These are phyloP conservation scores for Hormaphis cornu DNA, from an alignment of 1,140 invertebrate genomes.

Conservation along the genomic window DNA sequence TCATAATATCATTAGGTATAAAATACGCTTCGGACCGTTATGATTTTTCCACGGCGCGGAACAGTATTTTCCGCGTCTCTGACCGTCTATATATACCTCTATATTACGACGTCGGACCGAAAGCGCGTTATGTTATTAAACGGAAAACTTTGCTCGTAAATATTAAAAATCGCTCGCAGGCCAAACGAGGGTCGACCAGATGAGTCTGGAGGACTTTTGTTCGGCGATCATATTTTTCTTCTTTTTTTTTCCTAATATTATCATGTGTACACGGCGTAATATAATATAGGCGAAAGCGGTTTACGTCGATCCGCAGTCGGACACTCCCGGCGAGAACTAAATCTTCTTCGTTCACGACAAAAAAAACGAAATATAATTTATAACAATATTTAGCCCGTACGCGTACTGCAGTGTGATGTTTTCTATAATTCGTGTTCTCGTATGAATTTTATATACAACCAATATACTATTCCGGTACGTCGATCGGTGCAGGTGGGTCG, in stretches of 20 bases:
- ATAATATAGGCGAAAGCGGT: slow-evolving; percentile 21
- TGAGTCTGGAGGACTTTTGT: neutral
- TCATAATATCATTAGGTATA: too few species aligned
- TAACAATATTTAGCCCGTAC: too few species aligned
- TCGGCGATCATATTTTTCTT: slow-evolving; percentile 25
- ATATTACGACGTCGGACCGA: too few species aligned
- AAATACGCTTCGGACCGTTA: neutral
- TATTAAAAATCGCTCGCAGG: slow-evolving; percentile 28
- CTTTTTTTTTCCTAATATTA: too few species aligned
- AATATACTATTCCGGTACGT: too few species aligned
- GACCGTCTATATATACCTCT: too few species aligned
- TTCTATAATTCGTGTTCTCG: too few species aligned
- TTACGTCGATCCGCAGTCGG: slow-evolving; percentile 4
- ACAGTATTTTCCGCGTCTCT: slow-evolving; percentile 18
- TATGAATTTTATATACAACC: too few species aligned
- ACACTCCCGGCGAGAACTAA: neutral
- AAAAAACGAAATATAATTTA: neutral
- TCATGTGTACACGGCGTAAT: too few species aligned
- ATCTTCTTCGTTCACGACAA: slow-evolving; percentile 11
- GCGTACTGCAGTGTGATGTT: too few species aligned
- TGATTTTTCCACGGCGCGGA: slow-evolving; percentile 5
- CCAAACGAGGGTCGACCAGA: neutral
- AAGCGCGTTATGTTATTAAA: slow-evolving; percentile 31
- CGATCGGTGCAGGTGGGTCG: too few species aligned
- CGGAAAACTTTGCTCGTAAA: slow-evolving; percentile 29